phyloP scores from a whole-genome alignment of 64 coral and sea anemone species.

The Platygyra sinensis region DNA sequence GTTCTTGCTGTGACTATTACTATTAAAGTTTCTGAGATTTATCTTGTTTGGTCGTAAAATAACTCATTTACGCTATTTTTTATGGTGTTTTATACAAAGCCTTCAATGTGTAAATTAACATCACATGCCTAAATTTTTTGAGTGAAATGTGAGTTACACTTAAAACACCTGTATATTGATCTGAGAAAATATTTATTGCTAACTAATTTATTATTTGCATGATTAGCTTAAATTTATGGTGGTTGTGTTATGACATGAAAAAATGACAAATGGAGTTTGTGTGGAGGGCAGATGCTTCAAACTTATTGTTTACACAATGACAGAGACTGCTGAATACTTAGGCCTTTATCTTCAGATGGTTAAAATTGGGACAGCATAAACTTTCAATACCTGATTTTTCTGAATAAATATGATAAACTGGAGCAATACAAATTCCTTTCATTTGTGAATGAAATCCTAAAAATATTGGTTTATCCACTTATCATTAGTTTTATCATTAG shows the following conservation, averaged over 20 bases:
- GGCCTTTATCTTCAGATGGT: not conserved
- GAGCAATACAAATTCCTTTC: no score
- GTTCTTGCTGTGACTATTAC: not conserved
- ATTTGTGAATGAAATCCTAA: no score
- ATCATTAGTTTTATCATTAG: no score
- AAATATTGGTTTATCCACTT: no score
- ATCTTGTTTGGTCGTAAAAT: not conserved
- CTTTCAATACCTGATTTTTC: no score
- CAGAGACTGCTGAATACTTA: not conserved
- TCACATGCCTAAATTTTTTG: not conserved
- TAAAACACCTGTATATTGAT: not conserved
- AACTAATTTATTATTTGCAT: not conserved
- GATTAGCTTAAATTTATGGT: not conserved
- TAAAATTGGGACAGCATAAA: no score
- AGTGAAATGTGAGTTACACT: not conserved
- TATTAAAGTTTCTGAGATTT: not conserved
- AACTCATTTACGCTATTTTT: not conserved
- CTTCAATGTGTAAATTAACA: not conserved
- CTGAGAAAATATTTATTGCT: not conserved
- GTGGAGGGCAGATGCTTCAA: constrained; percentile 3
- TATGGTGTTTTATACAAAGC: no score
- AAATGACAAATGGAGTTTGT: constrained; percentile 19
- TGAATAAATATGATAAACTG: no score
- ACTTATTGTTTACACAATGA: not conserved
- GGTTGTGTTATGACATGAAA: not conserved